These are phyloP conservation scores for Plebejus argus DNA, from an alignment of 2,888 invertebrate species.

Conservation along the genomic window DNA sequence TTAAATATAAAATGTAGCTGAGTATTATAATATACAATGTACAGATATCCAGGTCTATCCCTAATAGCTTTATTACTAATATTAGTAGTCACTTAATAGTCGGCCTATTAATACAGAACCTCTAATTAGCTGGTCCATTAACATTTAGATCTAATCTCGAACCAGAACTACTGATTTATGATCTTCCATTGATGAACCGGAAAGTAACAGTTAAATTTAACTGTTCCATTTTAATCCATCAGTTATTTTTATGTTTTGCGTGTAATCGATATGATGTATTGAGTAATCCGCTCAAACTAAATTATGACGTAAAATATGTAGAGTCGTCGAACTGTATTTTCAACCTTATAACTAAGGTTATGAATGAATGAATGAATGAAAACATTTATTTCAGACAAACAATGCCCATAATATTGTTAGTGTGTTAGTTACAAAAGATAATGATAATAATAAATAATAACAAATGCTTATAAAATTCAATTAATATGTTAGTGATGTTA, in stretches of 20 bases:
- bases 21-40: not conserved
- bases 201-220: constrained; percentile 32
- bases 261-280: constrained; percentile 17
- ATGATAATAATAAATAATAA: too few relatives aligned
- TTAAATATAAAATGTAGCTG: too few relatives aligned
- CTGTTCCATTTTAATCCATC: constrained; percentile 25
- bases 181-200: constrained; percentile 51
- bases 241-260: constrained; percentile 16
- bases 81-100: constrained; percentile 16
- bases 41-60: not conserved
- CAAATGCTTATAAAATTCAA: too few relatives aligned
- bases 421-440: too few relatives aligned
- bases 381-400: too few relatives aligned
- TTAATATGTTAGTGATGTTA: too few relatives aligned
- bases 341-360: not conserved
- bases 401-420: too few relatives aligned
- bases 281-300: not conserved
- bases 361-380: too few relatives aligned
- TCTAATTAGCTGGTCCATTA: constrained; percentile 60
- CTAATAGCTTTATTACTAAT: not conserved
- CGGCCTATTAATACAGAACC: constrained; percentile 21
- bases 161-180: constrained; percentile 51
- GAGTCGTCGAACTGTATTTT: not conserved
- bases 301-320: not conserved
- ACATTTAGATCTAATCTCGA: constrained; percentile 56